Base-by-base conservation (phyloP, 2,113 vertebrate species). In the Entomyzon cyanotis region DNA sequence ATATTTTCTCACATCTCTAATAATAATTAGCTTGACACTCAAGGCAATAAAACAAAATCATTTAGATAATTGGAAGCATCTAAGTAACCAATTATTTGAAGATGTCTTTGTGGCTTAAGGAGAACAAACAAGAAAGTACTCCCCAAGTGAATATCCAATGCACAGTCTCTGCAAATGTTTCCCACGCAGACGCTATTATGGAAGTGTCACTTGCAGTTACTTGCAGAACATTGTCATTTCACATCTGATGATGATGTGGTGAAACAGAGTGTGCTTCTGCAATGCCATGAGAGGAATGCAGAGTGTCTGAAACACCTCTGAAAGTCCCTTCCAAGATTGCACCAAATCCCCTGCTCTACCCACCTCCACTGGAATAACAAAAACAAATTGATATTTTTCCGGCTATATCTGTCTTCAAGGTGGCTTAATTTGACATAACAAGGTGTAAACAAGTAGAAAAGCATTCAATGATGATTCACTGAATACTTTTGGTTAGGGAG, bases 1-100 rank as follows among this genome's bases (percentile, higher is more conserved):
- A 89, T 89, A 94, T 86, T 94, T 97, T 97, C 84, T 95, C 58
- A 68, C 50, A 90, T 90, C 78, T 77, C 81, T 88, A 93, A 93
- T 96, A 96, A 95, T 90, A 94, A 97, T 95, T 91, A 94, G 5
- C 41, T 86, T 87, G 81, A 58, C 87, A 88, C 52, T 93, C 49
- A 85, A 83, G 71, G 71, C 69, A 93, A 95, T 95, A 97, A 96
- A 95, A 53, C 18, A 95, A 94, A 93, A 96, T 74, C 49, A 91
- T 95, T 94, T 93, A 87, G 75, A 80, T 93, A 91, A 96, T 82
- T 96, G 88, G 81, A 96, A 94, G 46, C 1, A 0, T 76, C 77
- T 90, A 64, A 94, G 84, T 79, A 95, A 94, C 84, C 62, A 93
- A 87, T 93, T 90, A 84, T 88, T 94, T 95, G 78, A 82, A 85